Conservation (phyloP, 2,113 vertebrate species). For the Lophius piscatorius region DNA sequence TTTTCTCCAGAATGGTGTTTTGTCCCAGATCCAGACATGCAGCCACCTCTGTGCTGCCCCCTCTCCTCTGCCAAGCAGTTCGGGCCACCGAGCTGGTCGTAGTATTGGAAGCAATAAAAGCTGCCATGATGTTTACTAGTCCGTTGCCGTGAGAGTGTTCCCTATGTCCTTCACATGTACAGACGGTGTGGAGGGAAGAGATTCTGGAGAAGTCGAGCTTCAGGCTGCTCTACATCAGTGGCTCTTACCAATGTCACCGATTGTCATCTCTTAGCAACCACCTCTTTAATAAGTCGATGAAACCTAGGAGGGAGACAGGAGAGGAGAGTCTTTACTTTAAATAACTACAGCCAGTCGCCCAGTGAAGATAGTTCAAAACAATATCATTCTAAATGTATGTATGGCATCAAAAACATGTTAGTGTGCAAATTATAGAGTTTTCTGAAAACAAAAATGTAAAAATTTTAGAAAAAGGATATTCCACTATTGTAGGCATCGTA, state of each 20-base stretch:
- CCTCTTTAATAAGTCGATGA: constrained; percentile 77
- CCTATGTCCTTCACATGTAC: constrained; percentile 54
- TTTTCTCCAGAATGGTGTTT: constrained; percentile 81
- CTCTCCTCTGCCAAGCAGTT: constrained; percentile 12
- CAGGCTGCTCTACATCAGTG: constrained; percentile 69
- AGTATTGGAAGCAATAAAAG: constrained; percentile 34
- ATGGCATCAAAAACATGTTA: background rate
- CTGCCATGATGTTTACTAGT: constrained; percentile 69
- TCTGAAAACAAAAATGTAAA: too few relatives aligned
- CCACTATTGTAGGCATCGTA: background rate
- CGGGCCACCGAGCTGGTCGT: constrained; percentile 23
- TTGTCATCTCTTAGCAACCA: constrained; percentile 81
- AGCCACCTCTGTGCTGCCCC: background rate
- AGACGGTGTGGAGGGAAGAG: constrained; percentile 25
- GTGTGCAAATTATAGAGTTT: background rate
- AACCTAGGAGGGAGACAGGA: constrained; percentile 57
- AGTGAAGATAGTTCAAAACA: background rate
- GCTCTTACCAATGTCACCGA: constrained; percentile 54
- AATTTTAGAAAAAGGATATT: background rate
- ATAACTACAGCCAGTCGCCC: constrained; percentile 20
- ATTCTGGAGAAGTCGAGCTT: constrained; percentile 52
- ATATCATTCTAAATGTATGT: background rate
- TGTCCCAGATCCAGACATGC: constrained; percentile 32
- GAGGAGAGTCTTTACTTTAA: constrained; percentile 41
- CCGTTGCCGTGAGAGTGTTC: constrained; percentile 8